Evolutionary conservation across 2,113 vertebrate genomes (phyloP).

Genomic region (Connochaetes taurinus): DNA sequence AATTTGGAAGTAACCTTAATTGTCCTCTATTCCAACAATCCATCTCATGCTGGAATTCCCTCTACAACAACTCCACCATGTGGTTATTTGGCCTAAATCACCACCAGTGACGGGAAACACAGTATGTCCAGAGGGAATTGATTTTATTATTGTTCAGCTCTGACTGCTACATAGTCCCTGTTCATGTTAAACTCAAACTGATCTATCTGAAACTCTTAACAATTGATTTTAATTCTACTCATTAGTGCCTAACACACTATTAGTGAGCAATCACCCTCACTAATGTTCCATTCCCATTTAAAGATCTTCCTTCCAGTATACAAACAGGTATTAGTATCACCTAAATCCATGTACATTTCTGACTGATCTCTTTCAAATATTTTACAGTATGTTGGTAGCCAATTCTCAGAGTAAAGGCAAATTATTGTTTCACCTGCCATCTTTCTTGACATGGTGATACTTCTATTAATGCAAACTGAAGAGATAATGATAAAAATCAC

Average conservation of each 20-base stretch:
- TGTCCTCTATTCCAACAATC: slow-evolving; percentile 50
- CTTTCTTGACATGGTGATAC: background rate
- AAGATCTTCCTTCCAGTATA: background rate
- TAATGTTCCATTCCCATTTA: background rate
- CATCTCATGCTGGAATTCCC: slow-evolving; percentile 44
- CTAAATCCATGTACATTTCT: background rate
- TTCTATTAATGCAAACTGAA: background rate
- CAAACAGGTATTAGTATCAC: background rate
- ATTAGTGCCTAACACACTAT: background rate
- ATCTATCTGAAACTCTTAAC: background rate
- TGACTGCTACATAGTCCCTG: background rate
- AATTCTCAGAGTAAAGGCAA: background rate
- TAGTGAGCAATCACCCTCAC: background rate
- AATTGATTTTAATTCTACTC: background rate
- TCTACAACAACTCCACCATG: slow-evolving; percentile 73
- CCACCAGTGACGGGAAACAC: background rate
- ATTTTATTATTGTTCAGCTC: background rate
- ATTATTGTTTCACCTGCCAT: background rate
- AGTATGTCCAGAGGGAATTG: background rate
- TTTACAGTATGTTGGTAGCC: background rate
- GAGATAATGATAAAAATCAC: background rate
- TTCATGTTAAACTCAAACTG: background rate
- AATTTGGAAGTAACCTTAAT: slow-evolving; percentile 57
- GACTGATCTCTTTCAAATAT: background rate
- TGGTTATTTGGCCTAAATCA: slow-evolving; percentile 64